Evolutionary conservation across 2,113 vertebrate species (phyloP).

Genomic region (Chaetorhynchus papuensis): DNA sequence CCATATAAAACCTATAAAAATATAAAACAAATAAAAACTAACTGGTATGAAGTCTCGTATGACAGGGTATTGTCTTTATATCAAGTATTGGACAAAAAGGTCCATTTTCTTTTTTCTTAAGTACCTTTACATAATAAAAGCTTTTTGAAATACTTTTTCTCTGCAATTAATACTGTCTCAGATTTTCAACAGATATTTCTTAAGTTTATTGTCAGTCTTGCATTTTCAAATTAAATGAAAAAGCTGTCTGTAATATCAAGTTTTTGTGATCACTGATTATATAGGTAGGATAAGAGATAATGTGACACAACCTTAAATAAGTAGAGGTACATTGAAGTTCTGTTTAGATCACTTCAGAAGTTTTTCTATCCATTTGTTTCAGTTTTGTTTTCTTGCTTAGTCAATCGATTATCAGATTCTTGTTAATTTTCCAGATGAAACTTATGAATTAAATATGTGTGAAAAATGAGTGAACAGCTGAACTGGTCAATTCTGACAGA

Average conservation of each 20-base stretch:
- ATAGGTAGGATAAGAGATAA: not conserved
- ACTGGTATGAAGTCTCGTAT: not conserved
- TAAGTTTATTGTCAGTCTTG: not conserved
- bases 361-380: not conserved
- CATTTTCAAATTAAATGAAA: not conserved
- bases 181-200: not conserved
- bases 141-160: not conserved
- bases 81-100: not conserved
- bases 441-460: not conserved
- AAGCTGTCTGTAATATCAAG: not conserved
- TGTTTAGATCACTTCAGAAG: not conserved
- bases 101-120: not conserved
- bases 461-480: not conserved
- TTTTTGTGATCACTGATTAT: not conserved
- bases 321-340: not conserved
- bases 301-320: not conserved
- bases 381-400: not conserved
- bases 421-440: not conserved
- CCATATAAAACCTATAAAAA: not conserved
- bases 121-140: not conserved
- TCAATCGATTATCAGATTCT: not conserved
- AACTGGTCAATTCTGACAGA: not conserved
- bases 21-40: not conserved
- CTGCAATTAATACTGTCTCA: not conserved
- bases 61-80: not conserved